Conservation (phyloP, 2,113 vertebrate genomes). For the Sylvilagus bachmani region DNA sequence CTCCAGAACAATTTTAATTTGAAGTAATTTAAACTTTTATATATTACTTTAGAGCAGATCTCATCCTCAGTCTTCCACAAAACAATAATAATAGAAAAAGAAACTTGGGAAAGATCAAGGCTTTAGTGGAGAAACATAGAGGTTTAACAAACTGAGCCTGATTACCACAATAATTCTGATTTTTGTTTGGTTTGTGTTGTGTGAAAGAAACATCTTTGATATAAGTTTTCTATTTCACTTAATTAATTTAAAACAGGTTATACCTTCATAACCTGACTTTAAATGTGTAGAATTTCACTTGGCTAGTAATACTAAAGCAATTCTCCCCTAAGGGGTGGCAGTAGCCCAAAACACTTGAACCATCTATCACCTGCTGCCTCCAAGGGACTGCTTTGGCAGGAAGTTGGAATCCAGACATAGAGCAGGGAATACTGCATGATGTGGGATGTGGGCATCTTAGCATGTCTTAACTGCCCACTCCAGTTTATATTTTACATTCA, state of each 20-base stretch:
- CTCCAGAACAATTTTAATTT: conserved; percentile 2
- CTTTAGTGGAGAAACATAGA: not conserved
- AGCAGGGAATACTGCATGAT: not conserved
- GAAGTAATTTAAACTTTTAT: not conserved
- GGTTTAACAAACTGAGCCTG: not conserved
- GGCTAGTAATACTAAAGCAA: conserved; percentile 20
- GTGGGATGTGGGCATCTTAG: not conserved
- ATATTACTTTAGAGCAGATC: not conserved
- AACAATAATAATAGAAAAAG: not conserved
- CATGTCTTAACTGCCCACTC: no score
- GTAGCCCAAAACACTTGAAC: no score
- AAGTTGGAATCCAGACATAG: no score
- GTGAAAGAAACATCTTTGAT: not conserved
- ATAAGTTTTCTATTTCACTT: conserved; percentile 10
- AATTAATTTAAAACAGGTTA: conserved; percentile 54
- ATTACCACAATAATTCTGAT: conserved; percentile 9
- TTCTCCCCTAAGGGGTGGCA: not conserved
- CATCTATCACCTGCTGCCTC: no score
- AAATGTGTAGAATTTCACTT: conserved; percentile 58
- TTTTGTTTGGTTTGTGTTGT: conserved; percentile 37
- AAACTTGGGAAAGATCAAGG: not conserved
- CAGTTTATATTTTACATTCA: conserved; percentile 12
- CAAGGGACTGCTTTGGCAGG: no score
- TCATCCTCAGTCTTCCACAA: not conserved
- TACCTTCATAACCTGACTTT: conserved; percentile 54